Percentiles rank a stretch among this genome's conserved stretches.
These are phyloP conservation scores for Colostygia pectinataria DNA, from an alignment of 2,888 invertebrate genomes.

Conservation along the genomic window DNA sequence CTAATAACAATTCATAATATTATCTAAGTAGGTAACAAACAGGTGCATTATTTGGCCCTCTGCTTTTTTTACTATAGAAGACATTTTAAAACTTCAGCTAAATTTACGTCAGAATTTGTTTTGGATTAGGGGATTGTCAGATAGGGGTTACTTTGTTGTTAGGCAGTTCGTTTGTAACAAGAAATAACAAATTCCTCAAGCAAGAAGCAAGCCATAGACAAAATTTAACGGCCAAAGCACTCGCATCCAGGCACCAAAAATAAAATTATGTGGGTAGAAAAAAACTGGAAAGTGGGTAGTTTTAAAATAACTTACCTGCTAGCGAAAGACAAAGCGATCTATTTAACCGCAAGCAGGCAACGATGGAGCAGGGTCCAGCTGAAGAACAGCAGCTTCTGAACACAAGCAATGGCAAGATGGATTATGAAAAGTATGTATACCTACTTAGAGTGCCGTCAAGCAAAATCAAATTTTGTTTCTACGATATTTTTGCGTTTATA, in stretches of 20 bases:
- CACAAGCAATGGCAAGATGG: constrained; percentile 18
- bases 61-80: too few species aligned
- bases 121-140: too few species aligned
- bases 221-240: background rate
- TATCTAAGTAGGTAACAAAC: too few species aligned
- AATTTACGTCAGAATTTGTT: too few species aligned
- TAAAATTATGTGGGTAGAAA: background rate
- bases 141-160: too few species aligned
- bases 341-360: constrained; percentile 31
- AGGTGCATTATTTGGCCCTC: too few species aligned
- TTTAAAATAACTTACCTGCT: background rate
- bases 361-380: constrained; percentile 30
- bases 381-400: constrained; percentile 22
- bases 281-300: constrained; percentile 2
- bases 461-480: background rate
- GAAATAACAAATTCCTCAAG: background rate
- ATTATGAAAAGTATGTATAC: constrained; percentile 34
- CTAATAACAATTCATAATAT: too few species aligned
- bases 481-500: background rate
- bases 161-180: too few species aligned
- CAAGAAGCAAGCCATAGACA: constrained; percentile 17
- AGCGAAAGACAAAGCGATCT: background rate
- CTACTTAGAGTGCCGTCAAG: background rate
- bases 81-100: too few species aligned
- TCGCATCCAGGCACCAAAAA: background rate